Evolutionary conservation across 2,888 invertebrate genomes (phyloP), one percentile per base, ranked within the genome.

Genomic region (Mellilla xanthometata): DNA sequence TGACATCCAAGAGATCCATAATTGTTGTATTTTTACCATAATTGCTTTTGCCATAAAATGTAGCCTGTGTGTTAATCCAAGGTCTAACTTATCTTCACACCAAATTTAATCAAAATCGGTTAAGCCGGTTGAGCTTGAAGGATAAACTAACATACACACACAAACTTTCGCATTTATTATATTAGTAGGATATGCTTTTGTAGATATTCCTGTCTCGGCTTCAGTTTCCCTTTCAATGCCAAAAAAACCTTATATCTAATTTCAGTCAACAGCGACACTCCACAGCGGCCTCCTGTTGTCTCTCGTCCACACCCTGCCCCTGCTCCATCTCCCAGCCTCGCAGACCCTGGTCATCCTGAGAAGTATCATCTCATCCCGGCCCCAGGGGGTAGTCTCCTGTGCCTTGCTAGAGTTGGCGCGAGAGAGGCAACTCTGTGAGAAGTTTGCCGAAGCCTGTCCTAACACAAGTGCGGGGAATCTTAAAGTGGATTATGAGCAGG

Each of bases 401-500:
- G 54, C 66, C 8, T 9, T 80, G 2, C 40, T 84, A n/a, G 28
- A 19, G 1, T 10, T 75, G 3, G 24, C 81, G 22, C 52, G 60
- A n/a, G n/a, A n/a, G n/a, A n/a, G n/a, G n/a, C n/a, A n/a, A 0
- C 10, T 32, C 0, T 53, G 54, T 42, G 62, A 66, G 0, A 39
- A 43, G 0, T 61, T 71, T n/a, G 12, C 62, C 35, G 36, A 39
- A 0, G 56, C 81, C 8, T 88, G 88, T 44, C 60, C 68, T 0
- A 65, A 68, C 0, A 60, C 56, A 3, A 59, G 52, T 1, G 48
- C 46, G 1, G 81, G 79, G 0, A 82, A 86, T 40, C 49, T 88
- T 12, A 82, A 70, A 55, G 46, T 70, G 46, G 88, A 90, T 56
- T 80, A 81, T 56, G 84, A 86, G 36, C 87, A 88, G 62, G 89